Evolutionary conservation across 2,113 vertebrate species (phyloP), one percentile per base, ranked within the genome.

Genomic region (Tupaia tana): DNA sequence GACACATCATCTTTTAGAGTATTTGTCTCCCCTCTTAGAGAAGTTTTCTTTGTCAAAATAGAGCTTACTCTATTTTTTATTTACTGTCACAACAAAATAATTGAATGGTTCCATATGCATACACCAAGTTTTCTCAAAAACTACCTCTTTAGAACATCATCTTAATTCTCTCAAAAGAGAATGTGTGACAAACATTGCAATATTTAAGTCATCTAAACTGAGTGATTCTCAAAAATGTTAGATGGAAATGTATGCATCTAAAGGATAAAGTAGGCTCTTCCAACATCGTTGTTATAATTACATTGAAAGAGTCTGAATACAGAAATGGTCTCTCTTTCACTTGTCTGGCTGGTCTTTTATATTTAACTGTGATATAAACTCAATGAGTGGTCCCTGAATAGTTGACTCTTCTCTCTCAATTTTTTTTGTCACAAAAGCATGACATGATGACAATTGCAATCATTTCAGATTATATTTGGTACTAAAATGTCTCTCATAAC

Each of bases 81-180:
- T 87, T 96, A 77, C 84, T 78, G 29, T 82, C 86, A 82, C 70
- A 95, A 61, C 54, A 86, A 94, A 82, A 73, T 58, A 92, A 69
- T 90, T 95, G 61, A 82, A 86, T 73, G 14, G 16, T 73, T 94
- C 31, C 52, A 64, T 66, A 81, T 10, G 3, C 1, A 1, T 58
- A 43, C 0, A 3, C 64, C 29, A 20, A 15, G 61, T 81, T 85
- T 96, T 85, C 89, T 85, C 18, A 71, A 94, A 95, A 94, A 64
- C 8, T 52, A 27, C 24, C n/a, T 92, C 58, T 95, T 94, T 54
- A 90, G 64, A 88, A 80, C 16, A 2, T 22, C 43, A 67, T 27
- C 4, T 52, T 14, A n/a, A 16, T 91, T 92, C 66, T 94, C 52
- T 52, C 25, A 73, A 90, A 88, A 86, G 67, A 71, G 11, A 85